These are phyloP conservation scores for Paramuricea clavata DNA, from an alignment of 92 coral and sea anemone species.

Conservation along the genomic window DNA sequence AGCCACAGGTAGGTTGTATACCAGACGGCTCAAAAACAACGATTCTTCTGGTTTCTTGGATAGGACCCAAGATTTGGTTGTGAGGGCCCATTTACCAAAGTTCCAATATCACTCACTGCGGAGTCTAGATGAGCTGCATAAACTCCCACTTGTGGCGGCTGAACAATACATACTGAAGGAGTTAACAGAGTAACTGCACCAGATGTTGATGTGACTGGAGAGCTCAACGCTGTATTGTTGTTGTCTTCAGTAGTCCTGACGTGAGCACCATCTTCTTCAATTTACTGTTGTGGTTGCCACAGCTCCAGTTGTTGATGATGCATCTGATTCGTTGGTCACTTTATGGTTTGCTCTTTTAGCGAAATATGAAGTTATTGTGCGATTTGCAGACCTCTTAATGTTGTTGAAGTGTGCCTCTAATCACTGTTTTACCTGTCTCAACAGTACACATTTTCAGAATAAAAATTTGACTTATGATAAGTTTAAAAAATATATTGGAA, in stretches of 20 bases:
- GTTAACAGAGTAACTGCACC: neutral
- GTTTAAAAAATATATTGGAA: conserved; percentile 2
- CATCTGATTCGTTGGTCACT: neutral
- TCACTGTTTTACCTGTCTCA: conserved; percentile 14
- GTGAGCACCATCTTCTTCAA: too few relatives aligned
- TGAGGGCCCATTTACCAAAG: conserved; percentile 11
- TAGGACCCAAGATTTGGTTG: conserved; percentile 3
- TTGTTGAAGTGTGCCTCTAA: neutral
- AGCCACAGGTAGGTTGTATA: conserved; percentile 17
- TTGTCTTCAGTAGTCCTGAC: neutral
- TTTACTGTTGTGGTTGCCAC: neutral
- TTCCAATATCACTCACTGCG: conserved; percentile 6
- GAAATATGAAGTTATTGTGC: conserved; percentile 25
- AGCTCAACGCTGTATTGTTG: neutral
- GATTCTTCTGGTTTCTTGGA: conserved; percentile 25
- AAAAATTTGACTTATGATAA: neutral
- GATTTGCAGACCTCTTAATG: conserved; percentile 17
- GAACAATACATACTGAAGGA: conserved; percentile 13
- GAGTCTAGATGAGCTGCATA: neutral
- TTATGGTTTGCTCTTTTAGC: neutral
- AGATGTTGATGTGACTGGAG: conserved; percentile 2
- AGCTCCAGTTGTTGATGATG: neutral
- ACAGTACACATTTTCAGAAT: conserved; percentile 12
- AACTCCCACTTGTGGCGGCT: neutral
- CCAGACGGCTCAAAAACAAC: conserved; percentile 4